Evolutionary conservation across 1,140 invertebrate genomes (phyloP).

Genomic region (Olivierus martensii): DNA sequence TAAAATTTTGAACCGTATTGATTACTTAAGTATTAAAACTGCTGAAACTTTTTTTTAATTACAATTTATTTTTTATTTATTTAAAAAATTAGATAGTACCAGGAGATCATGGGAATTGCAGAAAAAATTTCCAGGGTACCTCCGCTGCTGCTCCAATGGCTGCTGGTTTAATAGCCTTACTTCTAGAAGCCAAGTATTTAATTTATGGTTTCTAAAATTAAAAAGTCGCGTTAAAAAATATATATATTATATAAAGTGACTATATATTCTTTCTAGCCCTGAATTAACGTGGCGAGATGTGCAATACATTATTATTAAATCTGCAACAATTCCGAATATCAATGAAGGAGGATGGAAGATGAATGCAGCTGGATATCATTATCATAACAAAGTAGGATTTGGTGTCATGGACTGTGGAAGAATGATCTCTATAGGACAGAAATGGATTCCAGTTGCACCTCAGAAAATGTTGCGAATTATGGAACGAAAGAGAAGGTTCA

Average conservation of each 20-base stretch:
- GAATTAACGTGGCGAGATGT: conserved; percentile 38
- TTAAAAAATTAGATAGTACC: conserved; percentile 22
- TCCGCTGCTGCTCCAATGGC: conserved; percentile 43
- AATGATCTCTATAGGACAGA: conserved; percentile 77
- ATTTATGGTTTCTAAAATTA: no score
- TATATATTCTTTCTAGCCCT: conserved; percentile 20
- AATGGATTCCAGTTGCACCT: conserved; percentile 85
- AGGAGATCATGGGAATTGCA: conserved; percentile 21
- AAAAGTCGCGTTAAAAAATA: no score
- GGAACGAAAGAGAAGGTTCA: not conserved
- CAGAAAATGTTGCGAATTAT: conserved; percentile 65
- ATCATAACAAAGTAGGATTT: conserved; percentile 74
- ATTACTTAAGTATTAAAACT: no score
- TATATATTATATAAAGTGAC: no score
- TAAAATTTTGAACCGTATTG: no score
- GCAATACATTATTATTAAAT: conserved; percentile 35
- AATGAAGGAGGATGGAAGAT: conserved; percentile 48
- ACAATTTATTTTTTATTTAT: no score
- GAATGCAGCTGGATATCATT: conserved; percentile 55
- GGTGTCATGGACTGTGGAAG: conserved; percentile 92
- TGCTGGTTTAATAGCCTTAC: conserved; percentile 40
- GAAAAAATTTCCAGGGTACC: conserved; percentile 32
- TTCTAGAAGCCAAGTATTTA: conserved; percentile 42
- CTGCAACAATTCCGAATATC: conserved; percentile 37
- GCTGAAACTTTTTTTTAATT: no score